Conservation (phyloP, 2,797 vertebrate genomes). For the Eptatretus atami region DNA sequence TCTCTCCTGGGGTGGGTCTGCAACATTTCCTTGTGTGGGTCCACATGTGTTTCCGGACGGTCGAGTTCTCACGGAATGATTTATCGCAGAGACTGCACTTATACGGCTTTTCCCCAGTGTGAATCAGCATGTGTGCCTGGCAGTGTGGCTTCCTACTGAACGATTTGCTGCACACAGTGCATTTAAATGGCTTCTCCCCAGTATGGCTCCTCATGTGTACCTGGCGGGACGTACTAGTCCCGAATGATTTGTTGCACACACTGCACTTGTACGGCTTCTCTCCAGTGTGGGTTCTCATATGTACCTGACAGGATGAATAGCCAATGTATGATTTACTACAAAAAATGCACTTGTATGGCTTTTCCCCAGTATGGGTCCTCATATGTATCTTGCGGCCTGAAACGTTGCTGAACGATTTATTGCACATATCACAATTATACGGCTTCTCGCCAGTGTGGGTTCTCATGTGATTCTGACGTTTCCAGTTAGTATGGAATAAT, state of each 20-base stretch:
- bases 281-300: background rate
- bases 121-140: background rate
- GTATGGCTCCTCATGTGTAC: constrained; percentile 1
- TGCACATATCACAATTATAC: too few relatives aligned
- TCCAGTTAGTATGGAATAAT: background rate
- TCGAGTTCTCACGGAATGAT: background rate
- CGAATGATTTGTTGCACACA: background rate
- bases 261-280: background rate
- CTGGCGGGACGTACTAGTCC: background rate
- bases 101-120: constrained; percentile 2
- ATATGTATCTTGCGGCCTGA: too few relatives aligned
- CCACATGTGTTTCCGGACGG: background rate
- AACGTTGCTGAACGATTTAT: too few relatives aligned
- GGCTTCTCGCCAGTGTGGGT: too few relatives aligned
- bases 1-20: too few relatives aligned
- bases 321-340: too few relatives aligned
- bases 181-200: background rate
- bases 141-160: background rate
- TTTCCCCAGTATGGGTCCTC: too few relatives aligned
- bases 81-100: constrained; percentile 2
- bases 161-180: background rate
- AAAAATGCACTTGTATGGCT: too few relatives aligned
- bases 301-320: too few relatives aligned
- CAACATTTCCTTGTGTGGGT: background rate
- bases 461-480: too few relatives aligned